Evolutionary conservation across 2,113 vertebrate genomes (phyloP).

Genomic region (Enhydra lutris): DNA sequence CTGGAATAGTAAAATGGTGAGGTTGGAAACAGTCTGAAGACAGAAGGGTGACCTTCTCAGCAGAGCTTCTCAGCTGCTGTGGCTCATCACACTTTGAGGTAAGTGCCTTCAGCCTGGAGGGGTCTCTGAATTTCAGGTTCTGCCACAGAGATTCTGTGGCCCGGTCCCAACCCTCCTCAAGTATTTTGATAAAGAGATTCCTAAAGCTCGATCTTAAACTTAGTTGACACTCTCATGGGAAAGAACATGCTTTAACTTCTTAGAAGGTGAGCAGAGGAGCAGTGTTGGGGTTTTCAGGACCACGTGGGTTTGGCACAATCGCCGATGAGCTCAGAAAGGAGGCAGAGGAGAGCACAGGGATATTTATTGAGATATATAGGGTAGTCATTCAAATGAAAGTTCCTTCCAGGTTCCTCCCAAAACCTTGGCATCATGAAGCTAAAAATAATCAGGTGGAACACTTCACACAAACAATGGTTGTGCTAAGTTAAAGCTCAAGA

Average conservation of each 20-base stretch:
- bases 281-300: neutral
- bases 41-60: neutral
- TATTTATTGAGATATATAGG: neutral
- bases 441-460: neutral
- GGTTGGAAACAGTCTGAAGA: neutral
- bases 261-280: neutral
- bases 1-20: neutral
- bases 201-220: neutral
- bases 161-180: neutral
- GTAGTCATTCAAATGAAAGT: neutral
- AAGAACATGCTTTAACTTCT: neutral
- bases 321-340: neutral
- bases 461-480: neutral
- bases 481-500: neutral
- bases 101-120: neutral
- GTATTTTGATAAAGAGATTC: neutral
- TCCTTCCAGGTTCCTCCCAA: neutral
- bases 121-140: neutral
- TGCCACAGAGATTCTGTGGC: neutral
- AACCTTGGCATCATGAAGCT: neutral
- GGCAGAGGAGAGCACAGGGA: neutral
- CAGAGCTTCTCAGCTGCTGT: fast-evolving
- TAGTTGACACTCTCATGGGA: neutral
- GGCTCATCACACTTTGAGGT: neutral
- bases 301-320: neutral